Evolutionary conservation across 2,888 invertebrate genomes (phyloP), one percentile per base, ranked within the genome.

Genomic region (Leistus spinibarbis): DNA sequence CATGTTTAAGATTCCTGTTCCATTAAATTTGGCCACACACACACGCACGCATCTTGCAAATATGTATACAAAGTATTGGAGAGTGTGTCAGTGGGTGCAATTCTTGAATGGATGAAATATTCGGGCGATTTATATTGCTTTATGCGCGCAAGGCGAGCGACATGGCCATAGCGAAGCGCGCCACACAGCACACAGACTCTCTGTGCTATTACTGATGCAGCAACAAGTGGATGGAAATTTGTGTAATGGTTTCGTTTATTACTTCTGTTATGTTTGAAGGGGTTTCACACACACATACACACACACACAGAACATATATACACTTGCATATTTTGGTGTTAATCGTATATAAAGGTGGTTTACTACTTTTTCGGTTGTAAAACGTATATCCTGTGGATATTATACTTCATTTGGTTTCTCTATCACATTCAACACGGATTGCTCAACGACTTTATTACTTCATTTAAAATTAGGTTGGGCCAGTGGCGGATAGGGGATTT

Each of bases 201-300:
- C 10, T 40, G 40, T 40, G 13, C 40, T 40, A 7, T 40, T 13
- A 16, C 17, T 20, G 17, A 57, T 57, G 23, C 23, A 63, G 64
- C 64, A 64, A 64, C 64, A 64, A 64, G 64, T 64, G 24, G 64
- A 64, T 64, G 27, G 64, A 64, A 64, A 64, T 64, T 20, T 64
- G 64, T 64, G 27, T 23, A 64, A 64, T 23, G 64, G n/a, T 22
- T 64, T 64, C 64, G 64, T 64, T 64, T 64, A 64, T 64, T 64
- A 64, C 24, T 64, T 64, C 64, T 64, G 16, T 13, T 16, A 27
- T 64, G 64, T 60, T 16, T 60, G 20, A 56, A 56, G 19, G 40
- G 40, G 56, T 56, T 56, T 16, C 56, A 57, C 60, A 19, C 60
- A 60, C 60, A 60, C 60, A 60, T 16, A 19, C 17, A 16, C n/a